phyloP scores from a whole-genome alignment of 2,113 vertebrate species.

The Corynorhinus townsendii region DNA sequence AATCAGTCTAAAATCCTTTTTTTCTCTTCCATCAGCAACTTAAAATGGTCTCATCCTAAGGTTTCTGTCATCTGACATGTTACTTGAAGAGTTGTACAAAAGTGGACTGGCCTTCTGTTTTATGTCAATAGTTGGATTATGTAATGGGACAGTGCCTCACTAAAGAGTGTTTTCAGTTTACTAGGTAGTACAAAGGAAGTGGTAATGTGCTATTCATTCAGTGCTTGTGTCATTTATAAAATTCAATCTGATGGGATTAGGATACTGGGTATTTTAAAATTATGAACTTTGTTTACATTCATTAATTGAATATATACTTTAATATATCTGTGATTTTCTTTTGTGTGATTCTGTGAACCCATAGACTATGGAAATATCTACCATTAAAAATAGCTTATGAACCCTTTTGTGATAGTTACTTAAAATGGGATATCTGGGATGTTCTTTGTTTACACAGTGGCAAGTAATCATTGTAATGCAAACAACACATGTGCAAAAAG shows the following conservation, averaged over 20 bases:
- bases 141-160: not conserved
- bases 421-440: conserved; percentile 25
- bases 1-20: not conserved
- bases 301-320: not conserved
- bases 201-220: not conserved
- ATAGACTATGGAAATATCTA: conserved; percentile 2
- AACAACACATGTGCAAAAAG: not conserved
- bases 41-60: not conserved
- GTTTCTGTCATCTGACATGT: conserved; percentile 26
- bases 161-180: not conserved
- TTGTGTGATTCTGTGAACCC: not conserved
- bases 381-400: conserved; percentile 29
- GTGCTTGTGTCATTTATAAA: not conserved
- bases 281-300: not conserved
- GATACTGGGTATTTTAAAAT: not conserved
- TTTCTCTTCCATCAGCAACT: not conserved
- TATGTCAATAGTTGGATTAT: not conserved
- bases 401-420: not conserved
- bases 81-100: conserved; percentile 24
- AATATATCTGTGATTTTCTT: conserved; percentile 7
- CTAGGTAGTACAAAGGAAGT: not conserved
- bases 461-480: conserved; percentile 27
- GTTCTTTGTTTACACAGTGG: conserved; percentile 25
- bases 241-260: not conserved
- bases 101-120: not conserved